phyloP scores from a whole-genome alignment of 2,888 invertebrate species.

The Dolomedes plantarius region DNA sequence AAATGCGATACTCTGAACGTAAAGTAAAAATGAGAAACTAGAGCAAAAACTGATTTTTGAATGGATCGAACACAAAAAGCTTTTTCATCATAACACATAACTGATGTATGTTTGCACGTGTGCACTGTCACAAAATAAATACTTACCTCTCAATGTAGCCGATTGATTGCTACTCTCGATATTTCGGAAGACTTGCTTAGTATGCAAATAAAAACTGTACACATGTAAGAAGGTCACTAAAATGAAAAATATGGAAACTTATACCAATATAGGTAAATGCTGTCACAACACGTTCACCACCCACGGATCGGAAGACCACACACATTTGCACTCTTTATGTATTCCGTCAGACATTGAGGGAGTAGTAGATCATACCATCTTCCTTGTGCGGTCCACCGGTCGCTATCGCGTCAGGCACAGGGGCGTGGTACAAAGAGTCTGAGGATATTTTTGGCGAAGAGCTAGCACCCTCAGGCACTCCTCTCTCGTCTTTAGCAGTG shows the following conservation, averaged over 20 bases:
- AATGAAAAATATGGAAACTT: neutral
- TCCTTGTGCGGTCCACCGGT: slow-evolving; percentile 48
- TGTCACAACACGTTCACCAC: slow-evolving; percentile 60
- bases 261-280: slow-evolving; percentile 33
- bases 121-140: neutral
- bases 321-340: neutral
- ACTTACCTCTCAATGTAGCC: neutral
- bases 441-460: slow-evolving; percentile 81
- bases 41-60: no score
- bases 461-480: slow-evolving; percentile 86
- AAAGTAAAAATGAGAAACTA: no score
- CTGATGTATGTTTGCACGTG: no score
- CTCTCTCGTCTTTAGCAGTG: slow-evolving; percentile 80
- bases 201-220: slow-evolving; percentile 33
- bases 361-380: slow-evolving; percentile 73
- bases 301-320: slow-evolving; percentile 51
- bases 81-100: no score
- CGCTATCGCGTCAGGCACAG: slow-evolving; percentile 40
- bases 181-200: slow-evolving; percentile 10
- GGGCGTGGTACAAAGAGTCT: slow-evolving; percentile 68
- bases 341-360: slow-evolving; percentile 72
- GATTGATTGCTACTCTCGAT: neutral
- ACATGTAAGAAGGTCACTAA: neutral
- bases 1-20: no score
- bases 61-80: no score